A percentile compares a stretch with the other conserved stretches of the same genome.
Evolutionary conservation across 2,888 invertebrate genomes (phyloP).

Genomic region (Drosophila planitibia): DNA sequence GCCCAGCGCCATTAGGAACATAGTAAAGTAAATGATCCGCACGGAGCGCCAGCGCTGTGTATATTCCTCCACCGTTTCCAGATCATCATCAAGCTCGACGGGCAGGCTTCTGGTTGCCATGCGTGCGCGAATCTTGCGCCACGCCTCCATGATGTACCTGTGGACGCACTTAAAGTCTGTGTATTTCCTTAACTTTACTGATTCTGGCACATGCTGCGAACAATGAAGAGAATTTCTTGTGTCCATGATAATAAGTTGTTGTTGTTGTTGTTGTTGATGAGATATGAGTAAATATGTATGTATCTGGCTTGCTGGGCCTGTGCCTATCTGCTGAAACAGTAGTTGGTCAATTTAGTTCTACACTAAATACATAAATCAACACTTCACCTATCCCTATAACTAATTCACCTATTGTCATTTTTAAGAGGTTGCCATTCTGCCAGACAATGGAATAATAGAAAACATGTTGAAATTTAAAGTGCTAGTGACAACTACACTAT

Average conservation of each 20-base stretch:
- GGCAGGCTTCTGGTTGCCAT: slow-evolving; percentile 72
- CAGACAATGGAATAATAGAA: background rate
- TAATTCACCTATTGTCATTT: background rate
- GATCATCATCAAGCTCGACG: slow-evolving; percentile 85
- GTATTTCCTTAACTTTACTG: slow-evolving; percentile 8
- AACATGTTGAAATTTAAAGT: background rate
- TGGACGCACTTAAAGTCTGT: slow-evolving; percentile 12
- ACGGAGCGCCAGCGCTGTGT: slow-evolving; percentile 92
- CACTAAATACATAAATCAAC: background rate
- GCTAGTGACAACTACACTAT: background rate
- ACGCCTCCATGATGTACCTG: slow-evolving; percentile 64
- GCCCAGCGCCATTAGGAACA: slow-evolving; percentile 95
- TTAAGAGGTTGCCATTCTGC: background rate
- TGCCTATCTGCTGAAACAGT: slow-evolving; percentile 28
- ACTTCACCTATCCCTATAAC: background rate
- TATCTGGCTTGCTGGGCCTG: slow-evolving; percentile 30
- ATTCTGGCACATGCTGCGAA: slow-evolving; percentile 39
- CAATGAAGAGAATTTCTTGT: background rate
- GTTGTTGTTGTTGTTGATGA: background rate
- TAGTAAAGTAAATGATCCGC: slow-evolving; percentile 93
- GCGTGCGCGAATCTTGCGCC: slow-evolving; percentile 60
- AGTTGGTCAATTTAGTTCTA: slow-evolving; percentile 13
- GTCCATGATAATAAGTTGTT: slow-evolving; percentile 21
- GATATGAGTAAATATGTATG: slow-evolving; percentile 13
- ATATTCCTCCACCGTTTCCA: slow-evolving; percentile 90